phyloP scores from a whole-genome alignment of 2,888 invertebrate genomes.

The Plebejus argus region DNA sequence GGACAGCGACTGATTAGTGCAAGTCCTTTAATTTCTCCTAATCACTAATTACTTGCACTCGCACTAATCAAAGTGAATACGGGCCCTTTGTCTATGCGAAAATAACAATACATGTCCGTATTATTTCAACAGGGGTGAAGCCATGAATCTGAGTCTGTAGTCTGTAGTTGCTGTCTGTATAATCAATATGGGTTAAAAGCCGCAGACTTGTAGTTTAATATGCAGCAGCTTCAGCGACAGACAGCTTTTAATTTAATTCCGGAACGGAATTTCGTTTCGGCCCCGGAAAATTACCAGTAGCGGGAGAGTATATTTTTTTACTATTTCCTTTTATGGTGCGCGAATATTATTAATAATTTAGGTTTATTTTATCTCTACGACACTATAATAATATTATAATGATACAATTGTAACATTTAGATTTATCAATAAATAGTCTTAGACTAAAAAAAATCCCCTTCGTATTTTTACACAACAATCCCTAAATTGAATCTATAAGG shows the following conservation, averaged over 20 bases:
- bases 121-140: not conserved
- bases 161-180: not conserved
- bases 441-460: no score
- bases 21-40: no score
- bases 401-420: no score
- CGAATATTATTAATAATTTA: not conserved
- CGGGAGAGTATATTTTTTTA: not conserved
- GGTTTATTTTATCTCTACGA: not conserved
- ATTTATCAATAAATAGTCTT: no score
- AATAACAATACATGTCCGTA: not conserved
- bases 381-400: no score
- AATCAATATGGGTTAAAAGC: not conserved
- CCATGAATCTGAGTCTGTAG: not conserved
- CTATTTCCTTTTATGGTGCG: not conserved
- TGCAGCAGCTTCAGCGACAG: not conserved
- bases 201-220: conserved; percentile 3
- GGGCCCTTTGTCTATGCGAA: no score
- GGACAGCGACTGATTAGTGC: no score
- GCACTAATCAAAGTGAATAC: no score
- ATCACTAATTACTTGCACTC: no score
- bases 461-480: no score
- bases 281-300: not conserved
- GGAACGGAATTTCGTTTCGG: conserved; percentile 1
- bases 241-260: conserved; percentile 22
- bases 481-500: no score